Conservation (phyloP, 2,797 vertebrate genomes). For the Fistularia commersonii region DNA sequence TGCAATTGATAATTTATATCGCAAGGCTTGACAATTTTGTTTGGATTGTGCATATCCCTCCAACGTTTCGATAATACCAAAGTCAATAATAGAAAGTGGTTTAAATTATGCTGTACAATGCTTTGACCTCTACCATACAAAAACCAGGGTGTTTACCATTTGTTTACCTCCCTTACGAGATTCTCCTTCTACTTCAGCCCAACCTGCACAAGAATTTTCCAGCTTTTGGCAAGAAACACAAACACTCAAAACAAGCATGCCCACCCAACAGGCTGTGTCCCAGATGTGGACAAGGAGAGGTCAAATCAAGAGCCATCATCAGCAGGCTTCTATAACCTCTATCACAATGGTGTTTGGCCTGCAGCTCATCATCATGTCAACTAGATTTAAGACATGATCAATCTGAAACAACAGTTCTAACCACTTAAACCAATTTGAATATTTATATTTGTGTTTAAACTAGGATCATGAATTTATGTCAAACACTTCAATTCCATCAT, state of each 20-base stretch:
- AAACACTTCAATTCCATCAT: no score
- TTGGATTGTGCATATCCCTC: no score
- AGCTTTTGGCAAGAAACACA: conserved; percentile 19
- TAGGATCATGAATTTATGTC: no score
- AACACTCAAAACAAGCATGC: conserved; percentile 12
- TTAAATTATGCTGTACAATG: conserved; percentile 29
- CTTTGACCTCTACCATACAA: conserved; percentile 29
- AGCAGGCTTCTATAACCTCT: conserved; percentile 48
- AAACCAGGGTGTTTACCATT: conserved; percentile 22
- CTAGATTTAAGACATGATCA: no score
- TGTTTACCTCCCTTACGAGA: conserved; percentile 29
- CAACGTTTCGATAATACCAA: no score
- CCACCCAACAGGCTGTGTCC: conserved; percentile 21
- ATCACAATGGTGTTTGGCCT: conserved; percentile 36
- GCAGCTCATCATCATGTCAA: conserved; percentile 22
- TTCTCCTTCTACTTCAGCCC: conserved; percentile 30
- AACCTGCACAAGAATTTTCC: conserved; percentile 35
- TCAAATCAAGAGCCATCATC: conserved; percentile 35
- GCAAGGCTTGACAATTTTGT: no score
- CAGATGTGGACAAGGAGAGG: conserved; percentile 44
- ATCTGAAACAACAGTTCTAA: conserved; percentile 15
- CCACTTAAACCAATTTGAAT: no score
- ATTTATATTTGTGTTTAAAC: no score
- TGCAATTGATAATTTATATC: no score
- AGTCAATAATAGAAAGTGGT: no score